These are phyloP conservation scores for Enteromius radiatus DNA, from an alignment of 2,797 vertebrate species.

Conservation along the genomic window DNA sequence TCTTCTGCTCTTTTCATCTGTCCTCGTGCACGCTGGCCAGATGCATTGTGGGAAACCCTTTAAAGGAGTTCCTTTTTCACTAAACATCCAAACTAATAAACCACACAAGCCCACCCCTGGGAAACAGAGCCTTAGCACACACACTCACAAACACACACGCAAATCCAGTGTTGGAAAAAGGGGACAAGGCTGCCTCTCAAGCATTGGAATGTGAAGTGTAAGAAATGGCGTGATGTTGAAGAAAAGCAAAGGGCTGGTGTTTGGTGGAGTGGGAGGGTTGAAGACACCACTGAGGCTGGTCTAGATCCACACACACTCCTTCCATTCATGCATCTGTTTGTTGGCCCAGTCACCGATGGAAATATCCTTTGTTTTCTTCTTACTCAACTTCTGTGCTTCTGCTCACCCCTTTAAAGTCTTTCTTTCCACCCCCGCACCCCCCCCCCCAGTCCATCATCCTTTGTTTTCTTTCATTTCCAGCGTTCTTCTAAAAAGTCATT, in stretches of 20 bases:
- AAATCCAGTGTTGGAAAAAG: slow-evolving; percentile 5
- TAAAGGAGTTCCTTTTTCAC: slow-evolving; percentile 7
- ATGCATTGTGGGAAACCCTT: slow-evolving; percentile 26
- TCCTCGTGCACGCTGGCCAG: neutral
- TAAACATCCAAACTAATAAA: slow-evolving; percentile 24
- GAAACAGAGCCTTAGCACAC: neutral
- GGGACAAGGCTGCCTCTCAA: slow-evolving; percentile 15
- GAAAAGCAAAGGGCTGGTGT: slow-evolving; percentile 21
- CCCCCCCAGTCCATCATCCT: neutral
- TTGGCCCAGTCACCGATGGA: slow-evolving; percentile 1
- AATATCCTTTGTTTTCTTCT: slow-evolving; percentile 32
- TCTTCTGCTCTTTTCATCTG: neutral
- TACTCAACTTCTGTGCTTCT: neutral
- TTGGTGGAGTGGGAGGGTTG: slow-evolving; percentile 23
- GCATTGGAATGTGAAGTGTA: slow-evolving; percentile 28
- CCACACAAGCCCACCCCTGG: neutral
- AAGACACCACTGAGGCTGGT: slow-evolving; percentile 34
- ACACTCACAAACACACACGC: neutral
- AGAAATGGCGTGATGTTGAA: slow-evolving; percentile 36
- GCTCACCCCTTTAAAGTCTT: neutral
- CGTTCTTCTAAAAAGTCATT: slow-evolving; percentile 5
- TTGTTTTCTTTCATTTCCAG: slow-evolving; percentile 3
- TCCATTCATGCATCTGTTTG: slow-evolving; percentile 30
- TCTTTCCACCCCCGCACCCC: neutral
- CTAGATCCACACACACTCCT: slow-evolving; percentile 25